These are phyloP conservation scores for Torymus tubicola DNA, from an alignment of 2,888 invertebrate genomes.

Conservation along the genomic window DNA sequence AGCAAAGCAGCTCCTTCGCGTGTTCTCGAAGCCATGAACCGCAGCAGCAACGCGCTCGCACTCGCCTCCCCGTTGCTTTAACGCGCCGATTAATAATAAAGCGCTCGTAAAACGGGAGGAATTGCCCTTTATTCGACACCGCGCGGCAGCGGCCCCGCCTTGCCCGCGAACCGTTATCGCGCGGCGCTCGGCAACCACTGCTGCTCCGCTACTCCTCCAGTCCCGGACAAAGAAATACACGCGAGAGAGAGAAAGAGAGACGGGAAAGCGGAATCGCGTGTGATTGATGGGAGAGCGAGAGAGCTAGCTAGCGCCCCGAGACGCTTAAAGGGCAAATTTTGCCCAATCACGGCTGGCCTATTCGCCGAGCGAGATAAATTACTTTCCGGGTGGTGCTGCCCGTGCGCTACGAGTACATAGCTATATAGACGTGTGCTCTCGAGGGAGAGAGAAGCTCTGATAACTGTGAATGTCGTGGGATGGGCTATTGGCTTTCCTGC, in stretches of 20 bases:
- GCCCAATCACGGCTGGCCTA: constrained; percentile 5
- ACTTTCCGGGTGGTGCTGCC: too few relatives aligned
- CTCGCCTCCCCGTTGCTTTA: constrained; percentile 15
- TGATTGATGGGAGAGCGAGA: constrained; percentile 3
- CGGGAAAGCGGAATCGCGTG: constrained; percentile 15
- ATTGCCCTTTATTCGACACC: constrained; percentile 14
- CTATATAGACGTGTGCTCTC: too few relatives aligned
- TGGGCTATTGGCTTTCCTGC: too few relatives aligned
- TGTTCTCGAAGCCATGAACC: not conserved
- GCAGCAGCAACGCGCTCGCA: too few relatives aligned
- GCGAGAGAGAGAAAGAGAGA: not conserved
- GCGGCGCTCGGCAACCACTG: not conserved
- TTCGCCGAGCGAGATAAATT: too few relatives aligned
- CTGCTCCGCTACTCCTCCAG: too few relatives aligned
- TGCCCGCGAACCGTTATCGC: constrained; percentile 16
- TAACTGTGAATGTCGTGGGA: too few relatives aligned
- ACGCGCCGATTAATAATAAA: constrained; percentile 23
- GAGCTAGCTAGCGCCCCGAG: not conserved
- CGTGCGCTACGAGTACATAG: too few relatives aligned
- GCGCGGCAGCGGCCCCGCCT: too few relatives aligned
- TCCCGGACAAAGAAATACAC: too few relatives aligned
- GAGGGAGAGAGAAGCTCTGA: too few relatives aligned
- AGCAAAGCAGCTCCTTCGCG: not conserved
- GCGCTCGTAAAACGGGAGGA: constrained; percentile 6
- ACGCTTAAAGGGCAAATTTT: not conserved